These are phyloP conservation scores for Prinia subflava DNA, from an alignment of 2,113 vertebrate genomes.

Conservation along the genomic window DNA sequence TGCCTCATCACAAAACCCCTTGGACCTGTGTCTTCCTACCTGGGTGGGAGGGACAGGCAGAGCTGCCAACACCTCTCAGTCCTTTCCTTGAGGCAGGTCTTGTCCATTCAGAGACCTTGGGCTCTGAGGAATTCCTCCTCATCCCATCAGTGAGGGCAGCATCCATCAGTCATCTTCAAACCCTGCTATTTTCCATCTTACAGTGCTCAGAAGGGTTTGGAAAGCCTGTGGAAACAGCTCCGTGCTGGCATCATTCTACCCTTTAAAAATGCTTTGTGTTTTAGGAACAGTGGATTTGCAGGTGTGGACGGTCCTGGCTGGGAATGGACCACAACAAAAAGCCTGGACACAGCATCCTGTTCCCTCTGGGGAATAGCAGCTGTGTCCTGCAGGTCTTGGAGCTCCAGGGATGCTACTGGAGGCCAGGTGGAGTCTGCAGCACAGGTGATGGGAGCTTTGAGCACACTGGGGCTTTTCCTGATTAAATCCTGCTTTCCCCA, in stretches of 20 bases:
- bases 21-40: fast-evolving
- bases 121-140: neutral
- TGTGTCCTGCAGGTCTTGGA: neutral
- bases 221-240: neutral
- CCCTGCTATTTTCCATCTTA: neutral
- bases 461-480: neutral
- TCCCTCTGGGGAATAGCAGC: neutral
- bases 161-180: neutral
- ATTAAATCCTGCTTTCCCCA: neutral
- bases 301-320: neutral
- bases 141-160: neutral
- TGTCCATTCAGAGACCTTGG: neutral
- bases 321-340: neutral
- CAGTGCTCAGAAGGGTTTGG: neutral
- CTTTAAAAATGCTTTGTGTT: neutral
- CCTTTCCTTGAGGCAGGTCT: neutral
- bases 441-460: neutral
- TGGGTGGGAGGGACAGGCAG: neutral
- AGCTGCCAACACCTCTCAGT: neutral
- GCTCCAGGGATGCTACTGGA: neutral
- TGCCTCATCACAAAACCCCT: neutral
- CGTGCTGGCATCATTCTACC: neutral
- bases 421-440: neutral
- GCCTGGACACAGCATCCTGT: neutral
- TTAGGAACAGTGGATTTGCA: neutral